phyloP scores from a whole-genome alignment of 2,797 vertebrate genomes.

The Chromis chromis region DNA sequence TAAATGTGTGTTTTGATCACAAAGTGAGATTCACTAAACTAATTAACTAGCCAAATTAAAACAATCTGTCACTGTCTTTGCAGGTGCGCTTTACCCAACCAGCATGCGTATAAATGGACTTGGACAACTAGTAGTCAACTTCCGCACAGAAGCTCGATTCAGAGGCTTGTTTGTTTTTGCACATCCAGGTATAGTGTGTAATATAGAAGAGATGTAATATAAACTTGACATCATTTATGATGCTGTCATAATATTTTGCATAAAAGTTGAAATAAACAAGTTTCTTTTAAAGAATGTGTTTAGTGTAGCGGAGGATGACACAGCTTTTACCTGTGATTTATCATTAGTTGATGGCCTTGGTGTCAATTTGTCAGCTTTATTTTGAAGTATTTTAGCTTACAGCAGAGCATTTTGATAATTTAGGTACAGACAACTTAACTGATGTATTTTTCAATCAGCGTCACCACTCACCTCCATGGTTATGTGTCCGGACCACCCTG shows the following conservation, averaged over 20 bases:
- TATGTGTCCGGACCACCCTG: slow-evolving; percentile 90
- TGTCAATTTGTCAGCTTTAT: neutral
- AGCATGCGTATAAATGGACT: slow-evolving; percentile 95
- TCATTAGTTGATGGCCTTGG: neutral
- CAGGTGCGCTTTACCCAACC: slow-evolving; percentile 94
- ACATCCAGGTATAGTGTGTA: slow-evolving; percentile 82
- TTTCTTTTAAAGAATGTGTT: too few species aligned
- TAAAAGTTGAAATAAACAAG: neutral
- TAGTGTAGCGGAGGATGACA: neutral
- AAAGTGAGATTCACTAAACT: neutral
- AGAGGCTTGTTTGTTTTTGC: slow-evolving; percentile 91
- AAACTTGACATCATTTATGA: neutral
- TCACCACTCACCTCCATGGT: slow-evolving; percentile 89
- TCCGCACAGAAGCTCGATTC: slow-evolving; percentile 94
- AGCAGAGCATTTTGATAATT: neutral
- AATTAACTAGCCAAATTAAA: slow-evolving; percentile 2
- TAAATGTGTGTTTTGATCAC: neutral
- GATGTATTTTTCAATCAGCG: slow-evolving; percentile 73
- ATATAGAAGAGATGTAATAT: neutral
- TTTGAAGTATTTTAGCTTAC: neutral
- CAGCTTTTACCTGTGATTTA: neutral
- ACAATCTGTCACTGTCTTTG: slow-evolving; percentile 18
- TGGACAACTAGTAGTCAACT: slow-evolving; percentile 94
- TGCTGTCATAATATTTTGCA: neutral
- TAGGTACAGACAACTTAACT: neutral